These are phyloP conservation scores for Oophaga sylvatica DNA, from an alignment of 2,797 vertebrate species.

Conservation along the genomic window DNA sequence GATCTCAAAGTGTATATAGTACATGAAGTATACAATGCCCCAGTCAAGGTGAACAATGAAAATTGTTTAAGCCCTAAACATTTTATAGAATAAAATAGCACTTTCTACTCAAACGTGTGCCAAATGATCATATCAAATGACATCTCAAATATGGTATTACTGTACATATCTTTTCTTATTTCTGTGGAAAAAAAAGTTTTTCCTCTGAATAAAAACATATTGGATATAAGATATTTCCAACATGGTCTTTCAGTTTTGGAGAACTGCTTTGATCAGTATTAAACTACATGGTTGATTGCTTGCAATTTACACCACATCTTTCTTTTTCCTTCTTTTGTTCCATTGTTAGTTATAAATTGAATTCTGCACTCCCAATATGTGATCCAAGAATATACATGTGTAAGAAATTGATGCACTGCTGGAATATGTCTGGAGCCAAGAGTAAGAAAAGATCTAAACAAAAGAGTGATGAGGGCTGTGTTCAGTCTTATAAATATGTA, in stretches of 20 bases:
- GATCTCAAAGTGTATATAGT: no score
- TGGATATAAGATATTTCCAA: no score
- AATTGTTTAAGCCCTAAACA: no score
- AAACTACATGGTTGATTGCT: not conserved
- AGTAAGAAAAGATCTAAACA: slow-evolving; percentile 43
- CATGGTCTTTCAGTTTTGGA: not conserved
- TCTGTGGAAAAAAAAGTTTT: no score
- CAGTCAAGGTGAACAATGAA: no score
- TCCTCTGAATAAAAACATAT: no score
- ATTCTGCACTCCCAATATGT: slow-evolving; percentile 12
- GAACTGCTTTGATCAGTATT: not conserved
- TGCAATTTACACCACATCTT: not conserved
- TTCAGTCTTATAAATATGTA: slow-evolving; percentile 41
- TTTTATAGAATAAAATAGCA: no score
- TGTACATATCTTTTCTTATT: not conserved
- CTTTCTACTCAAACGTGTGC: no score
- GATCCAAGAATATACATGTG: slow-evolving; percentile 26
- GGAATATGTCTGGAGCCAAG: slow-evolving; percentile 54
- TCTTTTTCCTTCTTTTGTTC: not conserved
- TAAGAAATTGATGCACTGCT: slow-evolving; percentile 19
- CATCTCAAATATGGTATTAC: no score
- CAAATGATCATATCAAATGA: no score
- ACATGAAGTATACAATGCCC: no score
- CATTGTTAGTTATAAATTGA: slow-evolving; percentile 5
- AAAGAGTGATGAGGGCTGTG: slow-evolving; percentile 13